Percentiles rank a stretch among this genome's conserved stretches.
Conservation (phyloP, 1,140 invertebrate species). For the Aphis gossypii region DNA sequence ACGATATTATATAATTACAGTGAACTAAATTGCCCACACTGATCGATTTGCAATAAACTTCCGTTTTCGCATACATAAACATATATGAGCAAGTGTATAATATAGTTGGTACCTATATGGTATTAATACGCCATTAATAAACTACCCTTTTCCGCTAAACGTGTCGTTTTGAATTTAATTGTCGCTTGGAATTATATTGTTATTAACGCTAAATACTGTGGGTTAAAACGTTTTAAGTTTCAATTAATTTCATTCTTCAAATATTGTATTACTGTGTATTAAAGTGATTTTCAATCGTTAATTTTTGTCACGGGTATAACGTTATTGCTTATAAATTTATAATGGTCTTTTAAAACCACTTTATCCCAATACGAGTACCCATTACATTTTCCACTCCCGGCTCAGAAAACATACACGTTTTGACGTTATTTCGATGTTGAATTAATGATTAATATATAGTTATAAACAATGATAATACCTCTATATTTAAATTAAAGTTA, state of each 20-base stretch:
- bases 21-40: not conserved
- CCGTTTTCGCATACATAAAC: not conserved
- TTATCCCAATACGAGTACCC: not conserved
- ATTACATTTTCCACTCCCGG: no score
- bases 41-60: conserved; percentile 26
- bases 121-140: not conserved
- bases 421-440: not conserved
- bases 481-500: not conserved
- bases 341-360: not conserved
- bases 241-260: not conserved
- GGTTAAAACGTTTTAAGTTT: not conserved
- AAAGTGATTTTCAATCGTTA: not conserved
- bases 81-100: no score
- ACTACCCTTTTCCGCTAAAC: not conserved
- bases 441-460: conserved; percentile 19
- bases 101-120: not conserved
- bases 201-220: not conserved
- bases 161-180: not conserved
- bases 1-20: not conserved
- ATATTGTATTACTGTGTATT: not conserved
- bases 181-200: not conserved
- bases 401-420: no score
- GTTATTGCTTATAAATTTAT: not conserved
- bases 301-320: not conserved
- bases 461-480: not conserved